Evolutionary conservation across 2,888 invertebrate genomes (phyloP), one percentile per base, ranked within the genome.

Genomic region (Chloroclysta siterata): DNA sequence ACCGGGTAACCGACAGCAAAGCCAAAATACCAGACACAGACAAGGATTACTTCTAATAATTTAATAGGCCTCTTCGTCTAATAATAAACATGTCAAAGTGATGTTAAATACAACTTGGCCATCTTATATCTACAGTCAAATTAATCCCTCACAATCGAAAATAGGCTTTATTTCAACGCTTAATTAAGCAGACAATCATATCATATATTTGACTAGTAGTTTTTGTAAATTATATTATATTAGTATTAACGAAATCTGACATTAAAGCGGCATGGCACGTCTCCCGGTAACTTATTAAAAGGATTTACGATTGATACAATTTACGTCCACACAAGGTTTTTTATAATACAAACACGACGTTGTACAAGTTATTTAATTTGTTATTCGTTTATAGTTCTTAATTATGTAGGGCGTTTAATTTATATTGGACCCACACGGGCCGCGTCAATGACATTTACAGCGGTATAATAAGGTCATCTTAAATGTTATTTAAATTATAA

Each of bases 31-130:
- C 85, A 76, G 82, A 81, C 86, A 85, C 84, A 78, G 79, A 81
- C 74, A 78, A 78, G 87, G 89, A 89, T 90, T 90, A 90, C 81
- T 82, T 81, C 84, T 82, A 87, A 90, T 88, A 88, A 90, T 90
- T 90, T 90, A 91, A 92, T 90, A 90, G 90, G 85, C 83, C 84
- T 82, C 85, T 88, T 88, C 89, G 78, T 80, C 85, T 85, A 85
- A 90, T 89, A 91, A 91, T 91, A 92, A 91, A 90, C 89, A 90
- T 90, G 91, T 90, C 92, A 88, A 80, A 76, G 80, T 75, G 78
- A 84, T 83, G 84, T 86, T 89, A 88, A 90, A 89, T 87, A 90
- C 84, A 76, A 77, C 76, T 77, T 75, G 65, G 74, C 87, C 72
- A 82, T 77, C 47, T 77, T 80, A 78, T 14, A 60, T 71, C 68